These are phyloP conservation scores for Antechinus stuartii DNA, from an alignment of 2,113 vertebrate genomes.

Conservation along the genomic window DNA sequence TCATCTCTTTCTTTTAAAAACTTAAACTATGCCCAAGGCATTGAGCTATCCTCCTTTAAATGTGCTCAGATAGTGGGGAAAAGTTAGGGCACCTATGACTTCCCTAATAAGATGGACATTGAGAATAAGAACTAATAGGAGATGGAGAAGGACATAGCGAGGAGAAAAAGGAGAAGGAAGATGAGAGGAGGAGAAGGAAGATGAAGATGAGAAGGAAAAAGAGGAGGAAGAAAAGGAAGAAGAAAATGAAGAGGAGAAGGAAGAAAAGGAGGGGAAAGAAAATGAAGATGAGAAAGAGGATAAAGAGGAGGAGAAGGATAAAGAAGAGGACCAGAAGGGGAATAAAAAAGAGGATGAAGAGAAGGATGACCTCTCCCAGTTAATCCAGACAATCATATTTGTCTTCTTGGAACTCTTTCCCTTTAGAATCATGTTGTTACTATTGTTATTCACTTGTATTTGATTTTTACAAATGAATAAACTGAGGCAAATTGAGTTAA, in stretches of 20 bases:
- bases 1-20: background rate
- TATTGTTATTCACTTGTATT: background rate
- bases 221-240: too few relatives aligned
- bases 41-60: background rate
- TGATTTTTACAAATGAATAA: background rate
- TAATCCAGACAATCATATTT: background rate
- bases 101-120: too few relatives aligned
- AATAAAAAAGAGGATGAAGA: too few relatives aligned
- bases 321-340: too few relatives aligned
- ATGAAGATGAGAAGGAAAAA: too few relatives aligned
- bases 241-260: too few relatives aligned
- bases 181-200: too few relatives aligned
- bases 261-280: too few relatives aligned
- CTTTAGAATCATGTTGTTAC: background rate
- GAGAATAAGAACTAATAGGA: background rate
- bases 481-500: background rate
- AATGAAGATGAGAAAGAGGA: too few relatives aligned
- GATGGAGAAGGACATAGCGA: background rate
- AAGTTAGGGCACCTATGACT: too few relatives aligned
- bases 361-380: background rate
- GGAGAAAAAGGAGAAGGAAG: too few relatives aligned
- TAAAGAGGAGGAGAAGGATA: too few relatives aligned
- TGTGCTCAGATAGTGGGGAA: background rate
- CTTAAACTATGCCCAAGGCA: background rate
- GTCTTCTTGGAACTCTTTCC: background rate